These are phyloP conservation scores for Meriones psammophilus DNA, from an alignment of 2,797 vertebrate genomes.

Conservation along the genomic window DNA sequence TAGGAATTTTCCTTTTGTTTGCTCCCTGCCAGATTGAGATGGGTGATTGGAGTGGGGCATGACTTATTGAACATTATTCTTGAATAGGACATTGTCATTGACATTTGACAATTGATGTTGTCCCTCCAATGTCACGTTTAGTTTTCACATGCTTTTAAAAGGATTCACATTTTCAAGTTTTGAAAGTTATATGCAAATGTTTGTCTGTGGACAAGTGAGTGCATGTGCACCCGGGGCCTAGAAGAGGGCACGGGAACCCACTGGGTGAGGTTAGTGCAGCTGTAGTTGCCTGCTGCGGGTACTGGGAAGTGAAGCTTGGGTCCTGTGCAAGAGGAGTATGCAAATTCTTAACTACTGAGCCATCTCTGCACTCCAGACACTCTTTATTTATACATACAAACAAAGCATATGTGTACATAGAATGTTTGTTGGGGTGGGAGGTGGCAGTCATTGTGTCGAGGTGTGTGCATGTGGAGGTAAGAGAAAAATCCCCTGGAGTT, in stretches of 20 bases:
- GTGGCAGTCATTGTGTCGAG: too few species aligned
- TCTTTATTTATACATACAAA: background rate
- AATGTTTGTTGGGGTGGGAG: too few species aligned
- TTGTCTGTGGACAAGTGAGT: background rate
- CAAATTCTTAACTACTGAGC: too few species aligned
- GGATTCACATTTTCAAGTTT: background rate
- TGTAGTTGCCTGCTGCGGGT: background rate
- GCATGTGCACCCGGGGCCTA: background rate
- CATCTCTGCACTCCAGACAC: background rate
- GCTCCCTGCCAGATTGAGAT: too few species aligned
- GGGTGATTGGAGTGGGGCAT: background rate
- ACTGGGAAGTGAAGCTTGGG: background rate
- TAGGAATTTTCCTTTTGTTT: background rate
- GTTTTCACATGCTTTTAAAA: background rate
- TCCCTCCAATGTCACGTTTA: background rate
- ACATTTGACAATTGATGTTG: too few species aligned
- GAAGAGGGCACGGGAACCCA: background rate
- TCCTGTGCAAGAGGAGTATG: background rate
- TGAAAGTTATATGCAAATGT: background rate
- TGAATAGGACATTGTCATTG: background rate
- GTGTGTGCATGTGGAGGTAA: background rate
- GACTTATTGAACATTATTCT: background rate
- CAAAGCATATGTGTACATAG: background rate
- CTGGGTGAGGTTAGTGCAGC: too few species aligned
- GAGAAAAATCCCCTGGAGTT: background rate